phyloP scores from a whole-genome alignment of 2,888 invertebrate genomes.

The Drosophila merina region DNA sequence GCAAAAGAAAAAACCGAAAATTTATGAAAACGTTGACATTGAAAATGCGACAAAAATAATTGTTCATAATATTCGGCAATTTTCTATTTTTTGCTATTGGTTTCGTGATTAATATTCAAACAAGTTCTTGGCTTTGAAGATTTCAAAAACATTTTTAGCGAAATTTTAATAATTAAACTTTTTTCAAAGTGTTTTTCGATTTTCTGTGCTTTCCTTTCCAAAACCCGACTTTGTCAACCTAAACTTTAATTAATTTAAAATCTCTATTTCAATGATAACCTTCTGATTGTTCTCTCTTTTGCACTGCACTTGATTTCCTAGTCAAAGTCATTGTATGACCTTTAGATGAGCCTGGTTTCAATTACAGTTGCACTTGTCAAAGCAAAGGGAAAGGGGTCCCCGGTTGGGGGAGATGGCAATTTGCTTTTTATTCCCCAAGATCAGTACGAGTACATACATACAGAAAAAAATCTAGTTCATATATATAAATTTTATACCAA shows the following conservation, averaged over 20 bases:
- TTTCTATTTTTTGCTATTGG: conserved; percentile 3
- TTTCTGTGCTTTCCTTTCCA: too few relatives aligned
- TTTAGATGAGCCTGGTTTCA: conserved; percentile 58
- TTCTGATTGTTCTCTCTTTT: neutral
- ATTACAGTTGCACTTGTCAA: conserved; percentile 41
- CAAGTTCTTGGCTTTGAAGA: conserved; percentile 23
- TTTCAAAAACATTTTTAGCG: neutral
- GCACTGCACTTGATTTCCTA: conserved; percentile 8
- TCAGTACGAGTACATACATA: neutral
- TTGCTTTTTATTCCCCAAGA: conserved; percentile 1
- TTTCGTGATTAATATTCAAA: conserved; percentile 27
- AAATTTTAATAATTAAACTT: too few relatives aligned
- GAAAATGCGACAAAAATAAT: conserved; percentile 45
- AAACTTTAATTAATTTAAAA: neutral
- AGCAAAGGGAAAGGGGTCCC: neutral
- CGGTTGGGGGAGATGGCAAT: neutral
- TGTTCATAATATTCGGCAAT: conserved; percentile 28
- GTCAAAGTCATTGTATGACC: conserved; percentile 69
- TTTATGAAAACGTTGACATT: conserved; percentile 40
- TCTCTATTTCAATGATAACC: neutral
- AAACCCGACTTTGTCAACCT: neutral
- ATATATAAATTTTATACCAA: neutral
- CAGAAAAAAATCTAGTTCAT: neutral
- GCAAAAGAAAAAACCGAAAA: conserved; percentile 16
- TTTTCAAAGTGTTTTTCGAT: too few relatives aligned